These are phyloP conservation scores for Xestia rhomboidea DNA, from an alignment of 2,888 invertebrate species.

Conservation along the genomic window DNA sequence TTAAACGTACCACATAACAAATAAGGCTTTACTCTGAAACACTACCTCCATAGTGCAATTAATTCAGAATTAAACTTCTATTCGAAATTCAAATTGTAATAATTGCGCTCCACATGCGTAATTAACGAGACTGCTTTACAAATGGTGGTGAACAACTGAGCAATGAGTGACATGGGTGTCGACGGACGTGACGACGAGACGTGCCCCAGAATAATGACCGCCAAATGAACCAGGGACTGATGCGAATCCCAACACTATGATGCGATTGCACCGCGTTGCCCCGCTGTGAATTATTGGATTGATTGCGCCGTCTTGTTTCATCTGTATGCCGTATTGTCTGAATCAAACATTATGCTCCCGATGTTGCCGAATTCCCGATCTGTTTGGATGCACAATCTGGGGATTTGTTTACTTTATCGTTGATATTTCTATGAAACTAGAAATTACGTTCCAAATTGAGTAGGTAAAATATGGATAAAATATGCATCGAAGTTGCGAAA, in stretches of 20 bases:
- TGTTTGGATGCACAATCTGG: constrained; percentile 2
- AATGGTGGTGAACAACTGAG: constrained; percentile 63
- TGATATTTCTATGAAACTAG: background rate
- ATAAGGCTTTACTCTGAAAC: constrained; percentile 7
- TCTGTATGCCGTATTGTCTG: constrained; percentile 56
- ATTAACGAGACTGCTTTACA: constrained; percentile 66
- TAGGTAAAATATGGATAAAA: background rate
- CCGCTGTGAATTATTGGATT: constrained; percentile 67
- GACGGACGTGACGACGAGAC: constrained; percentile 70
- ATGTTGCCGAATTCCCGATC: constrained; percentile 32
- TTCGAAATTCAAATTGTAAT: constrained; percentile 48
- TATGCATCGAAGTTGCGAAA: background rate
- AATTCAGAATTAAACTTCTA: constrained; percentile 37
- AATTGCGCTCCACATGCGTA: constrained; percentile 52
- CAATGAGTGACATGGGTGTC: constrained; percentile 69
- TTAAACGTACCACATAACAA: background rate
- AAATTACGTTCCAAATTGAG: constrained; percentile 8
- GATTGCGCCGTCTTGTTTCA: constrained; percentile 71
- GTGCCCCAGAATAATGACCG: constrained; percentile 83
- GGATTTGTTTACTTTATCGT: background rate
- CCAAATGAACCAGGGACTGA: constrained; percentile 81
- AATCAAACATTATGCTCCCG: constrained; percentile 49
- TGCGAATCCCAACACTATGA: constrained; percentile 75
- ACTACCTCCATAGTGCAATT: constrained; percentile 10
- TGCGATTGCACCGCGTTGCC: constrained; percentile 66